Percentiles rank a stretch among this genome's conserved stretches.
phyloP scores from a whole-genome alignment of 2,888 invertebrate genomes.

The Ennomos fuscantarius region DNA sequence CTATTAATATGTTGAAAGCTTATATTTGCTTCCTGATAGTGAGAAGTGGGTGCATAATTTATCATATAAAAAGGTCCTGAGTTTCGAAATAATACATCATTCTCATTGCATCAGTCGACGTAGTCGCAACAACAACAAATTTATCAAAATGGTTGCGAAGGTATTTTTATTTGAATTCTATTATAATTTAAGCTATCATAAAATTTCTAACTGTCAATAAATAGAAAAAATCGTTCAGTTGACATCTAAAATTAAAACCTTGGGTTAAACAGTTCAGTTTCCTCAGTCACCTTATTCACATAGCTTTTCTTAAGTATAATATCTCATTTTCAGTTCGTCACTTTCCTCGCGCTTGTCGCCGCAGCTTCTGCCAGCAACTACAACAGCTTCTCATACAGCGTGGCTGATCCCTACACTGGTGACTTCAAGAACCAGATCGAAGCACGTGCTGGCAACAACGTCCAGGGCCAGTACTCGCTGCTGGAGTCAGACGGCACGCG shows the following conservation, averaged over 20 bases:
- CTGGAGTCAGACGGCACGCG: conserved; percentile 80
- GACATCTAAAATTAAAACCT: no score
- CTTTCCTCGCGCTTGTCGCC: conserved; percentile 58
- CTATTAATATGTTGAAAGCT: conserved; percentile 17
- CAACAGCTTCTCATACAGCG: conserved; percentile 78
- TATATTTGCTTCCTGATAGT: conserved; percentile 48
- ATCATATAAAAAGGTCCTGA: conserved; percentile 56
- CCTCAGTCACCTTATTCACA: no score
- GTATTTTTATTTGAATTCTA: conserved; percentile 46
- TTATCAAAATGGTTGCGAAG: conserved; percentile 70
- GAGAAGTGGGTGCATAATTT: conserved; percentile 35
- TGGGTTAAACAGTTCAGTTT: no score
- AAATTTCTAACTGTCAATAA: no score
- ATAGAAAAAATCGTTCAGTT: no score
- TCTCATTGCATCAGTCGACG: conserved; percentile 53
- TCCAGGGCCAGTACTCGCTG: conserved; percentile 63
- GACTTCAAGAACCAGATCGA: conserved; percentile 79
- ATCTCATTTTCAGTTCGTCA: conserved; percentile 58
- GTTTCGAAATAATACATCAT: conserved; percentile 45
- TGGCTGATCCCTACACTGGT: conserved; percentile 80
- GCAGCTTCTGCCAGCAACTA: conserved; percentile 54
- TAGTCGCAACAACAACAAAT: conserved; percentile 57
- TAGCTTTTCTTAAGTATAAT: no score
- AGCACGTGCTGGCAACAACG: conserved; percentile 51
- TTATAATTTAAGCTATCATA: conserved; percentile 1